Conservation (phyloP, 1,140 invertebrate genomes). For the Eubasilissa regina region DNA sequence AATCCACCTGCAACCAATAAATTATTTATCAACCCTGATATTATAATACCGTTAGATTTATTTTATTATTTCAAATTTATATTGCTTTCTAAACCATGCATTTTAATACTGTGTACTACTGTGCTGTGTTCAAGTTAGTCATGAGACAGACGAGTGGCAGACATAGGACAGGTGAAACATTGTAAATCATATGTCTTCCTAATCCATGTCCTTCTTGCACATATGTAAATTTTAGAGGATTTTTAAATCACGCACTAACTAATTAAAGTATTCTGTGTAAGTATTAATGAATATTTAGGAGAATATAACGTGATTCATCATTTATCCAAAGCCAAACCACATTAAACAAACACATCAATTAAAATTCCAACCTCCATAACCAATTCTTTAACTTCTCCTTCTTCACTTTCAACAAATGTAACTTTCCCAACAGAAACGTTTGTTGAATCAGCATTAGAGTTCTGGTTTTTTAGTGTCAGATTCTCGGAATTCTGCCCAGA, state of each 20-base stretch:
- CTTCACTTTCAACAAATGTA: constrained; percentile 67
- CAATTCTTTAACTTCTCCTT: constrained; percentile 73
- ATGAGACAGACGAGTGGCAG: too few relatives aligned
- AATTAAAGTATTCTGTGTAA: background rate
- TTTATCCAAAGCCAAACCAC: background rate
- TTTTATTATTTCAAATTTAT: too few relatives aligned
- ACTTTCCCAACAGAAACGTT: constrained; percentile 44
- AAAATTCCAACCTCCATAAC: constrained; percentile 65
- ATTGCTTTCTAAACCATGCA: too few relatives aligned
- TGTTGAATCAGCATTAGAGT: constrained; percentile 49
- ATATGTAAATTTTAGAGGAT: background rate
- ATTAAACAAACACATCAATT: background rate
- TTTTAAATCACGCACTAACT: background rate
- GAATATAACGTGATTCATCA: background rate
- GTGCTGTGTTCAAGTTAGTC: too few relatives aligned
- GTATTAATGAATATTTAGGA: background rate
- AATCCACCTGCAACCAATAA: constrained; percentile 62
- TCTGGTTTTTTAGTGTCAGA: constrained; percentile 22
- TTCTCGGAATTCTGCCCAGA: constrained; percentile 18
- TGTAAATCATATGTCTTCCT: too few relatives aligned
- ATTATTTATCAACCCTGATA: background rate
- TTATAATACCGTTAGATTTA: too few relatives aligned
- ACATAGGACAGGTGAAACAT: too few relatives aligned
- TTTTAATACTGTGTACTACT: too few relatives aligned
- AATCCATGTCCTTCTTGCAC: too few relatives aligned